Evolutionary conservation across 92 coral and sea anemone genomes (phyloP), one percentile per base, ranked within the genome.

Genomic region (Muricea muricata): DNA sequence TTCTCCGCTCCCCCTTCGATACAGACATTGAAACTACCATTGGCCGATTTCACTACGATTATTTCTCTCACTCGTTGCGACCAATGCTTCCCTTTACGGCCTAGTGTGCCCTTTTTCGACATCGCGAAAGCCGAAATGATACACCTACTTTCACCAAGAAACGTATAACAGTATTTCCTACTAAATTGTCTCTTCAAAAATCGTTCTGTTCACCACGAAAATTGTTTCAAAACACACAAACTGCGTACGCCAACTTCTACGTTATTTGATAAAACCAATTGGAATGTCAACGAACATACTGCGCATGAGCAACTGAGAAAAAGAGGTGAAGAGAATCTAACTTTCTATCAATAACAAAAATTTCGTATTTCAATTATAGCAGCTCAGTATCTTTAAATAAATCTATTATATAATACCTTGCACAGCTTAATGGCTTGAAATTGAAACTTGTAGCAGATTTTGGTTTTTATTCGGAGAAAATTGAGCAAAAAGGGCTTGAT

Each of bases 1-100:
- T 93, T 85, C 66, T 97, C 99, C 26, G 99, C 99, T 60, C 99
- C 99, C 26, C 99, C 99, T 46, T 89, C 99, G 50, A 97, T 87
- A 65, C 93, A 94, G 11, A 97, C 84, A 77, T 92, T 97, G 84
- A 94, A 97, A 78, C 91, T 93, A 37, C 98, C 99, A 57, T 87
- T 94, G 30, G 75, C 61, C 13, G 89, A 90, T 35, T 93, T 90
- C 12, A 74, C 76, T 25, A 97, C 88, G 3, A 91, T 75, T 65
- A 89, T 83, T 79, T 97, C 99, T 21, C 89, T 88, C 24, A 94
- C 98, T 66, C 88, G 91, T 6, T 97, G 92, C 7, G 99, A 89
- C 99, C 99, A 97, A 33, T 97, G 99, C 84, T 92, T 97, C 63
- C 90, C 90, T 86, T 97, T 93, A 50, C 99, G 93, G 40, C 83